phyloP scores from a whole-genome alignment of 2,113 vertebrate genomes.

The Sphyrna mokarran region DNA sequence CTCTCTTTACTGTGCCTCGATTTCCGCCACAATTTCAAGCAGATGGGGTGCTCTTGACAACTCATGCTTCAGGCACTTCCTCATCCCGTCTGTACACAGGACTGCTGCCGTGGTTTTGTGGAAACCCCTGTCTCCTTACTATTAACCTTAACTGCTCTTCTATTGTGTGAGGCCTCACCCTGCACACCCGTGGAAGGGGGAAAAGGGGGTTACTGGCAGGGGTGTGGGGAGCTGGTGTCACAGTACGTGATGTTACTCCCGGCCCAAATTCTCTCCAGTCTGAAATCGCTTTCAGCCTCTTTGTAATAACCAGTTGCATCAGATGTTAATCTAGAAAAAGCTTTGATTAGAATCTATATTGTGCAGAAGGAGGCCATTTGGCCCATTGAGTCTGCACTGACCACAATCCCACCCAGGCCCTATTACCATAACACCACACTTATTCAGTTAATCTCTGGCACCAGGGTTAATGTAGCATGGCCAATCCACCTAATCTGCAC shows the following conservation, averaged over 20 bases:
- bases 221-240: not conserved
- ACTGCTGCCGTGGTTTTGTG: not conserved
- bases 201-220: no score
- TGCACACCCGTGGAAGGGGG: not conserved
- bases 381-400: no score
- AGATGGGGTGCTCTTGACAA: no score
- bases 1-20: not conserved
- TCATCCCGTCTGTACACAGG: not conserved
- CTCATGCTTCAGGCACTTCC: no score
- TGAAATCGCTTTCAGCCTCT: not conserved
- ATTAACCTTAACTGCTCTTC: not conserved
- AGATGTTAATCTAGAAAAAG: not conserved
- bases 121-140: not conserved
- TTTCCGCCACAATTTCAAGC: no score
- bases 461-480: no score
- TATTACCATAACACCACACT: no score
- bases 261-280: not conserved
- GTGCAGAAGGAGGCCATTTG: no score
- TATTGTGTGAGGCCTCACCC: not conserved
- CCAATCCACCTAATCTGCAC: no score
- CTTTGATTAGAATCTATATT: not conserved
- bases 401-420: no score
- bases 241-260: not conserved
- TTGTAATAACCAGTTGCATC: not conserved
- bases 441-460: no score